phyloP scores from a whole-genome alignment of 1,140 invertebrate genomes.

The Arion vulgaris region DNA sequence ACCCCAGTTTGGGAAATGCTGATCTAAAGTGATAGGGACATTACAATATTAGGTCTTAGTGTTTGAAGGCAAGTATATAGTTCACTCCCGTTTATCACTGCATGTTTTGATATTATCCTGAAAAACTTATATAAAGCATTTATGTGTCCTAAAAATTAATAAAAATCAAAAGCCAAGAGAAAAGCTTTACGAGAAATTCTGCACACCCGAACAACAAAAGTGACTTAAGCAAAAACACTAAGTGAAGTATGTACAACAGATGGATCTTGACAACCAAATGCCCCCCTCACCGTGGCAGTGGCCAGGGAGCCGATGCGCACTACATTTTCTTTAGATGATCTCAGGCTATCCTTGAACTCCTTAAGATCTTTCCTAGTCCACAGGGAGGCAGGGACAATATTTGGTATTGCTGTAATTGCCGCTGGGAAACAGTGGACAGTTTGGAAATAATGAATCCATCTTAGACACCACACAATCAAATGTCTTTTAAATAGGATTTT shows the following conservation, averaged over 20 bases:
- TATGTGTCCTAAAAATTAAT: too few relatives aligned
- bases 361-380: constrained; percentile 95
- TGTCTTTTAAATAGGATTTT: too few relatives aligned
- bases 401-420: constrained; percentile 39
- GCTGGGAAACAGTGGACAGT: neutral
- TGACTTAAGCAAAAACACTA: too few relatives aligned
- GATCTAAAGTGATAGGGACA: too few relatives aligned
- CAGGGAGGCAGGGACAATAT: constrained; percentile 88
- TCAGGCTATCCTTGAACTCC: constrained; percentile 83
- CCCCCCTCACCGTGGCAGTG: constrained; percentile 69
- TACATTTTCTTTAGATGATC: constrained; percentile 66
- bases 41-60: too few relatives aligned
- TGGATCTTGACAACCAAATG: neutral
- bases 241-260: neutral
- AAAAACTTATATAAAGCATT: too few relatives aligned
- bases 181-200: neutral
- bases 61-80: too few relatives aligned
- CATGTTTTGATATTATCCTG: too few relatives aligned
- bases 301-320: constrained; percentile 74
- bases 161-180: too few relatives aligned
- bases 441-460: neutral
- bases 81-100: too few relatives aligned
- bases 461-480: neutral
- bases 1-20: too few relatives aligned
- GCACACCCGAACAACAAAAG: neutral